Conservation (phyloP, 37 sponge, comb jelly and placozoan genomes). For the Trichoplax adhaerens region DNA sequence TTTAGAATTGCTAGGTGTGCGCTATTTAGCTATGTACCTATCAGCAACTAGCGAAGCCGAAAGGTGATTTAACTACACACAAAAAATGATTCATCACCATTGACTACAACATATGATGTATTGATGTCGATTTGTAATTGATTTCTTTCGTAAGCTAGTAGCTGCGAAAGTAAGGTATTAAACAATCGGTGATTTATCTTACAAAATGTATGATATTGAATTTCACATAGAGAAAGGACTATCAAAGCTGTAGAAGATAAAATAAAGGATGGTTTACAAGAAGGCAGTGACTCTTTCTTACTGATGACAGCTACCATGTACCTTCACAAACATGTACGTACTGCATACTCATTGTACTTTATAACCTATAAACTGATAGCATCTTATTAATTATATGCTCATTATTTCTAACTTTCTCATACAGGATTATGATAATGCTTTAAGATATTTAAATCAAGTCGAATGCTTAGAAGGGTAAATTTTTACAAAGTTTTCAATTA, state of each 20-base stretch:
- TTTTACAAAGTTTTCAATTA: background rate
- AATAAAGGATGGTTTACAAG: slow-evolving; percentile 51
- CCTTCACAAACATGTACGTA: slow-evolving; percentile 28
- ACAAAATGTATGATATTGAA: too few species aligned
- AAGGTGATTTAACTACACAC: too few species aligned
- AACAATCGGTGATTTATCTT: too few species aligned
- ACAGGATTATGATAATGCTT: slow-evolving; percentile 56
- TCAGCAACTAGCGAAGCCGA: background rate
- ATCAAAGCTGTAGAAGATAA: slow-evolving; percentile 42
- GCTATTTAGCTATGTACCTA: slow-evolving; percentile 61
- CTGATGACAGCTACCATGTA: slow-evolving; percentile 65
- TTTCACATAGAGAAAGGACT: slow-evolving; percentile 23
- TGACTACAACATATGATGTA: too few species aligned
- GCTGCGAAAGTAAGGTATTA: too few species aligned
- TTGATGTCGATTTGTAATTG: too few species aligned
- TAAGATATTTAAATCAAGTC: slow-evolving; percentile 55
- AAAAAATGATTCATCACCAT: too few species aligned
- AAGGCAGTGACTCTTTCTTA: slow-evolving; percentile 45
- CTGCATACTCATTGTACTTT: background rate
- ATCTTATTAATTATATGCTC: background rate
- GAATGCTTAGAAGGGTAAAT: slow-evolving; percentile 63
- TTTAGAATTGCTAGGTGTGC: slow-evolving; percentile 63
- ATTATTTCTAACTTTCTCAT: background rate
- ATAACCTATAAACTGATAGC: too few species aligned
- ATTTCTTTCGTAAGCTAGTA: too few species aligned